A percentile compares a stretch with the other conserved stretches of the same genome.
Evolutionary conservation across 2,797 vertebrate genomes (phyloP).

Genomic region (Pipistrellus nathusii): DNA sequence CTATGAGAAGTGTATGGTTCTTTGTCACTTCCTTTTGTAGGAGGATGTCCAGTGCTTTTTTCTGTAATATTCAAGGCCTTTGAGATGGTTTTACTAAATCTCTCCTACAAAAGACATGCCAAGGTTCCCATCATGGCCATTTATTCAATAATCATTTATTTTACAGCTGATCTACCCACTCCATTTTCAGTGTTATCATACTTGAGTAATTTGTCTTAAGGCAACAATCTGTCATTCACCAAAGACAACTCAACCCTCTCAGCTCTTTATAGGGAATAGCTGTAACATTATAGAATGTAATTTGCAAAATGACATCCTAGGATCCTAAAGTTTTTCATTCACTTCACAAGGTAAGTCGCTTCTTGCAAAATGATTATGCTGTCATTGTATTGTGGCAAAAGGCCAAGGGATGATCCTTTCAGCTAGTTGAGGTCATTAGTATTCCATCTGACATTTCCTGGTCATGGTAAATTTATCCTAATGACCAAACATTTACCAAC

Average conservation of each 20-base stretch:
- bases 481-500: not conserved
- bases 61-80: not conserved
- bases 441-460: not conserved
- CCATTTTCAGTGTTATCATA: slow-evolving; percentile 57
- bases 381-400: slow-evolving; percentile 30
- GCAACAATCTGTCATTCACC: slow-evolving; percentile 60
- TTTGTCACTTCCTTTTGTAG: not conserved
- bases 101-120: not conserved
- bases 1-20: not conserved
- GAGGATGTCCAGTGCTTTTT: not conserved
- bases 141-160: slow-evolving; percentile 67
- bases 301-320: slow-evolving; percentile 62
- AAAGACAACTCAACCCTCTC: slow-evolving; percentile 49
- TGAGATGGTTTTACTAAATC: not conserved
- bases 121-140: slow-evolving; percentile 34
- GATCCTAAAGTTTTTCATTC: slow-evolving; percentile 41
- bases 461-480: not conserved
- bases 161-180: slow-evolving; percentile 5
- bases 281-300: slow-evolving; percentile 52
- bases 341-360: slow-evolving; percentile 48
- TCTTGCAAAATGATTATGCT: slow-evolving; percentile 56
- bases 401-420: not conserved
- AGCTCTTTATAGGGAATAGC: slow-evolving; percentile 5
- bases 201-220: slow-evolving; percentile 54
- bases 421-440: not conserved